Conservation (phyloP, 1,140 invertebrate genomes). For the Solen grandis region DNA sequence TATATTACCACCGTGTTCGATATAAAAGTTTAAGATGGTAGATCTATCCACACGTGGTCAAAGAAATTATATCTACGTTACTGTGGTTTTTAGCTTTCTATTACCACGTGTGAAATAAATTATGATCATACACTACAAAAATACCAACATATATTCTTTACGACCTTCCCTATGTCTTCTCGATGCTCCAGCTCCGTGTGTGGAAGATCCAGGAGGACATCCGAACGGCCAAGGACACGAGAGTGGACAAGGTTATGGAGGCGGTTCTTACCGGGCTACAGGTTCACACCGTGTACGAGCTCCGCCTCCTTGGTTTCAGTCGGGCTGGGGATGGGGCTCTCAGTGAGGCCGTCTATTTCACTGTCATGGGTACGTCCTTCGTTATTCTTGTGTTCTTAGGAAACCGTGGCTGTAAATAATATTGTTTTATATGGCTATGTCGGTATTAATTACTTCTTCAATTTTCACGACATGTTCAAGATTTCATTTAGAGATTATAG, state of each 20-base stretch:
- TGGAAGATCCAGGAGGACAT: constrained; percentile 64
- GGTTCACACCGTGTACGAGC: constrained; percentile 41
- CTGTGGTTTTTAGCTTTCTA: too few relatives aligned
- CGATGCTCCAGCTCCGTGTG: constrained; percentile 60
- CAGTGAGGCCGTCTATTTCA: constrained; percentile 42
- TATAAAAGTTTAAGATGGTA: too few relatives aligned
- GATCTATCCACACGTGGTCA: too few relatives aligned
- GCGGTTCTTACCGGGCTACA: constrained; percentile 35
- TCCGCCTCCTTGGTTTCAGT: constrained; percentile 46
- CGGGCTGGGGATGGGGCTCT: constrained; percentile 44
- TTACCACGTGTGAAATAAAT: too few relatives aligned
- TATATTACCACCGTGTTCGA: too few relatives aligned
- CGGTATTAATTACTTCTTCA: background rate
- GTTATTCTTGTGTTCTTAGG: constrained; percentile 5
- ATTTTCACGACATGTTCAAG: background rate
- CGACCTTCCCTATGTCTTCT: too few relatives aligned
- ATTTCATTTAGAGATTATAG: background rate
- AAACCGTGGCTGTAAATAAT: background rate
- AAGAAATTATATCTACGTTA: too few relatives aligned
- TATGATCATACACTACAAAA: too few relatives aligned
- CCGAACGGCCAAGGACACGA: constrained; percentile 54
- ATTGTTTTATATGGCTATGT: background rate
- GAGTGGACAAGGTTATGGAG: constrained; percentile 24
- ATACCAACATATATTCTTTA: too few relatives aligned
- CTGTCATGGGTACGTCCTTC: constrained; percentile 29